Evolutionary conservation across 2,113 vertebrate genomes (phyloP), one percentile per base, ranked within the genome.

Genomic region (Orycteropus afer): DNA sequence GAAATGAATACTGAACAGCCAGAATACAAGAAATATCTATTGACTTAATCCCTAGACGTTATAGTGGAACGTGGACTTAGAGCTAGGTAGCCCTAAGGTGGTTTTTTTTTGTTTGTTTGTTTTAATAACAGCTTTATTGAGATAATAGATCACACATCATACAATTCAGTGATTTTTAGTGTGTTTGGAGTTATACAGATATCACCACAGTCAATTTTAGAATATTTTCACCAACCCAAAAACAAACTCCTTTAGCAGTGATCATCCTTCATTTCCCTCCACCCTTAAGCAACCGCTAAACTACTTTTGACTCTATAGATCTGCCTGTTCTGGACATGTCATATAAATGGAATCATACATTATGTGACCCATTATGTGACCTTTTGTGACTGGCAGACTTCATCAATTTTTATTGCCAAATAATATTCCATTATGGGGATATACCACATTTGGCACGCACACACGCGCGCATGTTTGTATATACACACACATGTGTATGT

Each of bases 371-470:
- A n/a, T n/a, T n/a, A 45, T 5, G 0, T 91, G 32, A 9, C 51
- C n/a, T 76, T 27, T 10, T 73, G 45, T 63, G 61, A 61, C 61
- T 49, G 63, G 34, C 71, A 47, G 2, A 73, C 17, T 90, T 29
- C 12, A 81, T 90, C 74, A 23, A 18, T 91, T 95, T 95, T 61
- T 78, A 2, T 86, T 91, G 74, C 27, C 37, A 20, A 82, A 32
- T 89, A 55, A 23, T 94, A 49, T 10, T 63, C 51, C 5, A 34
- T 88, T 79, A 11, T 40, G n/a, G 65, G 74, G 37, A n/a, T 79
- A 0, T 40, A 40, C 23, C 34, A 69, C 9, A 37, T 79, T 55
- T 84, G 63, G 32, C n/a, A n/a, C n/a, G n/a, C n/a, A n/a, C n/a
- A n/a, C n/a, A n/a, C n/a, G n/a, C n/a, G n/a, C n/a, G n/a, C n/a